Evolutionary conservation across 2,888 invertebrate genomes (phyloP).

Genomic region (Micropterix aruncella): DNA sequence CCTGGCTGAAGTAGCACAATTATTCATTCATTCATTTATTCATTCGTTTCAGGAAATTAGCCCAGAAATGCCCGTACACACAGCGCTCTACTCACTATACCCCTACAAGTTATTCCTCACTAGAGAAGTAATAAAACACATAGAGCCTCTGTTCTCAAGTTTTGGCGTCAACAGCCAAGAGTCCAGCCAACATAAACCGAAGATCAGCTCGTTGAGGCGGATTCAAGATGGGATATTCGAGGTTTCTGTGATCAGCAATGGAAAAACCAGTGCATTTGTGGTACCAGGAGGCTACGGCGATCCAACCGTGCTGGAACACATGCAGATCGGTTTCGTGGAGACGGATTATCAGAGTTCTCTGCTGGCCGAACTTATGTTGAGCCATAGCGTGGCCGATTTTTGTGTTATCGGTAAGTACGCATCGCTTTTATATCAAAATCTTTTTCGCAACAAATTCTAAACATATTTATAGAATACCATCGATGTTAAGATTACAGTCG

Average conservation of each 20-base stretch:
- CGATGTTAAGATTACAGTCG: too few species aligned
- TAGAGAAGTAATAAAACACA: constrained; percentile 60
- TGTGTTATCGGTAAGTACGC: constrained; percentile 55
- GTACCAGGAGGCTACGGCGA: constrained; percentile 26
- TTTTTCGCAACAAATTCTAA: too few species aligned
- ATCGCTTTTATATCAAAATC: too few species aligned
- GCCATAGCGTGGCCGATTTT: constrained; percentile 69
- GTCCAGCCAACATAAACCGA: constrained; percentile 2
- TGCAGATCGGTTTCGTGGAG: constrained; percentile 36
- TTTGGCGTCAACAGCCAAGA: constrained; percentile 4
- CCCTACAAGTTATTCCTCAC: constrained; percentile 69
- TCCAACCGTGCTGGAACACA: constrained; percentile 14
- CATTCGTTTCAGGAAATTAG: constrained; percentile 57
- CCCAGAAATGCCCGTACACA: constrained; percentile 48
- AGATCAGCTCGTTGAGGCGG: constrained; percentile 5
- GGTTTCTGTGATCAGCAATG: constrained; percentile 29
- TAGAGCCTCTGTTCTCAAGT: constrained; percentile 46
- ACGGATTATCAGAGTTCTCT: constrained; percentile 69
- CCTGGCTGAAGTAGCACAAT: too few species aligned
- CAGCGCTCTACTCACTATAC: constrained; percentile 64
- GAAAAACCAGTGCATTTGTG: constrained; percentile 24
- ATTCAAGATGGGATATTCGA: constrained; percentile 18
- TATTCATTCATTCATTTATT: too few species aligned
- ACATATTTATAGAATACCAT: too few species aligned
- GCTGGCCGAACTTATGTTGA: constrained; percentile 62